Evolutionary conservation across 1,140 invertebrate species (phyloP).

Genomic region (Drosophila malerkotliana): DNA sequence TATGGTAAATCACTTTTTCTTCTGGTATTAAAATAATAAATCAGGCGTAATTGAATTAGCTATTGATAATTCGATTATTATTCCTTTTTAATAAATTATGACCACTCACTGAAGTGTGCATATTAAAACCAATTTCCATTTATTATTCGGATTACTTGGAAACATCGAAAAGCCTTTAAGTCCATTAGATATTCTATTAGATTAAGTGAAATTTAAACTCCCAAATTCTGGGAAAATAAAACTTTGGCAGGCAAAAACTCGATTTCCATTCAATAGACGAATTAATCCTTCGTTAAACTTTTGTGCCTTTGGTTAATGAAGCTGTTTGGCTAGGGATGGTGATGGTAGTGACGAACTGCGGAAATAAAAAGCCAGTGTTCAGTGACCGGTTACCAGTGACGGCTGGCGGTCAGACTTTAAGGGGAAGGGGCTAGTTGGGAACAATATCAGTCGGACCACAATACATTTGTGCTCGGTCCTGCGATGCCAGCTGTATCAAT

Average conservation of each 20-base stretch:
- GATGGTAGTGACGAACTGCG: constrained; percentile 12
- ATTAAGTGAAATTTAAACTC: constrained; percentile 5
- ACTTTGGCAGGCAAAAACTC: constrained; percentile 12
- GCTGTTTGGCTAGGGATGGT: constrained; percentile 26
- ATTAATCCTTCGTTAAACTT: constrained; percentile 48
- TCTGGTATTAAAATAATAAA: too few relatives aligned
- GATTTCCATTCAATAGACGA: constrained; percentile 51
- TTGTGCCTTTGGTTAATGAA: constrained; percentile 67
- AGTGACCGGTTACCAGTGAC: constrained; percentile 13
- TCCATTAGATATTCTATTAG: not conserved
- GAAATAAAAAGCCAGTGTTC: constrained; percentile 38
- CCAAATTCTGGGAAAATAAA: not conserved
- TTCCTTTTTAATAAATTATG: not conserved
- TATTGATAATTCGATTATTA: not conserved
- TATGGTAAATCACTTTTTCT: too few relatives aligned
- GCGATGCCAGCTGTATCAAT: constrained; percentile 77
- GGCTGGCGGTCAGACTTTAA: constrained; percentile 47
- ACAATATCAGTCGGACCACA: constrained; percentile 36
- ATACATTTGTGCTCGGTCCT: constrained; percentile 65
- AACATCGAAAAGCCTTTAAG: constrained; percentile 1
- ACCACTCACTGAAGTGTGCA: not conserved
- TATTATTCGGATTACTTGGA: not conserved
- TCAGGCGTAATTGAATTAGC: too few relatives aligned
- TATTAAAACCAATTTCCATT: not conserved
- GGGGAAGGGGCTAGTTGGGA: not conserved